Conservation (phyloP, 2,113 vertebrate genomes). For the Athene cunicularia region DNA sequence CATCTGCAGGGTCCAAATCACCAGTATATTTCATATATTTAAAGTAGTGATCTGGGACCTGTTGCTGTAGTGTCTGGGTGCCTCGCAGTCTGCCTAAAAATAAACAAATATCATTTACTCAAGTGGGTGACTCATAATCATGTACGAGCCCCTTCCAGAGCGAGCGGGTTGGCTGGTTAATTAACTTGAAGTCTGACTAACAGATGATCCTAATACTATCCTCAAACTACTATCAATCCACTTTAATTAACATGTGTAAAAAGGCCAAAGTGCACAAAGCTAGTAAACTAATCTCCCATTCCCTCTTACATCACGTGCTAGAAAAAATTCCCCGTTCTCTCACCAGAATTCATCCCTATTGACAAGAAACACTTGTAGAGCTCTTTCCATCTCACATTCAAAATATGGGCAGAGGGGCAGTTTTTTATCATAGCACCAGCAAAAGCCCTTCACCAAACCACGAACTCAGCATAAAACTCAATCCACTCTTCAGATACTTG, state of each 20-base stretch:
- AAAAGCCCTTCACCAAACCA: not conserved
- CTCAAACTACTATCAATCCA: not conserved
- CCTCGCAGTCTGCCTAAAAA: constrained; percentile 70
- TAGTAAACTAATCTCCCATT: not conserved
- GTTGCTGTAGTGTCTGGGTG: constrained; percentile 26
- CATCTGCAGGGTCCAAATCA: constrained; percentile 42
- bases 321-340: not conserved
- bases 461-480: not conserved
- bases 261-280: not conserved
- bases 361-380: not conserved
- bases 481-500: not conserved
- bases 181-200: constrained; percentile 53
- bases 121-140: constrained; percentile 60
- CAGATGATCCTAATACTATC: not conserved
- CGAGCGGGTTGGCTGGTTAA: constrained; percentile 20
- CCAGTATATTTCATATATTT: constrained; percentile 62
- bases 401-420: not conserved
- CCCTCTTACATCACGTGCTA: not conserved
- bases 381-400: not conserved
- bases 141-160: not conserved
- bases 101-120: constrained; percentile 72
- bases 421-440: not conserved
- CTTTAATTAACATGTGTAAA: not conserved
- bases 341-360: not conserved
- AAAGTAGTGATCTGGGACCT: constrained; percentile 51